Conservation (phyloP, 1,140 invertebrate genomes). For the Mercenaria mercenaria region DNA sequence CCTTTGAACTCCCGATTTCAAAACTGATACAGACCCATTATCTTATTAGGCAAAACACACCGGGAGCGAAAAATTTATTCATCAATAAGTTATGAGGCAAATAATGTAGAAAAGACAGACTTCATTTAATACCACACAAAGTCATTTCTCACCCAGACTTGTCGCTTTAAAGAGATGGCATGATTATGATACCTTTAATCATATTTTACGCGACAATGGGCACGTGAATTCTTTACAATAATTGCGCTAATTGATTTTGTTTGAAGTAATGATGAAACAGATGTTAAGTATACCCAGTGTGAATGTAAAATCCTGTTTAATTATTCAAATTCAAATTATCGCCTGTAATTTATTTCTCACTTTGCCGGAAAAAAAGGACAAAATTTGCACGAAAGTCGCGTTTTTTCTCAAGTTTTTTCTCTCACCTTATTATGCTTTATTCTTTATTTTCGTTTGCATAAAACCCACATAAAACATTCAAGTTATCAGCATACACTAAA, state of each 20-base stretch:
- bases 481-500: too few species aligned
- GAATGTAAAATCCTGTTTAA: not conserved
- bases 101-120: not conserved
- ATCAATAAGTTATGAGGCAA: not conserved
- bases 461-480: too few species aligned
- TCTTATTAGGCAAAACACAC: not conserved
- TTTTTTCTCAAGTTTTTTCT: too few species aligned
- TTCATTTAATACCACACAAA: constrained; percentile 11
- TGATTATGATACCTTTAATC: constrained; percentile 11
- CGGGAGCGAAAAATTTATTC: not conserved
- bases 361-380: not conserved
- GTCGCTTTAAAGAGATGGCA: not conserved
- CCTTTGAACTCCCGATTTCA: constrained; percentile 2
- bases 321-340: not conserved
- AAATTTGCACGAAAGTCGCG: not conserved
- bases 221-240: constrained; percentile 24
- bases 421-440: too few species aligned
- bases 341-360: not conserved
- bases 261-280: constrained; percentile 6
- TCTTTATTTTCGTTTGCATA: too few species aligned
- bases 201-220: not conserved
- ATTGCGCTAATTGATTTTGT: constrained; percentile 6
- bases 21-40: not conserved
- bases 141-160: not conserved
- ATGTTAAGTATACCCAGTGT: not conserved